These are phyloP conservation scores for Tupiocoris notatus DNA, from an alignment of 2,888 invertebrate species.

Conservation along the genomic window DNA sequence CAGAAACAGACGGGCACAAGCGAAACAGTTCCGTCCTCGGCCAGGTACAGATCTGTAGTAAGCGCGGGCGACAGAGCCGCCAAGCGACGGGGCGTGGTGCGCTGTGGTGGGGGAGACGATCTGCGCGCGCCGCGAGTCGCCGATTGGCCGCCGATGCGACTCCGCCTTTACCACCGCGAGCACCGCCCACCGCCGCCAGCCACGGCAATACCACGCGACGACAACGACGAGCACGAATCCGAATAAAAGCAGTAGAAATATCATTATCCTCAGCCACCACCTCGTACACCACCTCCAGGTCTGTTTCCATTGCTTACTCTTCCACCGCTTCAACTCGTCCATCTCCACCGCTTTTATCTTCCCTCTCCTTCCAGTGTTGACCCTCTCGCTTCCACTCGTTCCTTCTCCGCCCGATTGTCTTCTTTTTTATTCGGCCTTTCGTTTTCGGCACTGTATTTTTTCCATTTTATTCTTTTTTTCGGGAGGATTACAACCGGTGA, in stretches of 20 bases:
- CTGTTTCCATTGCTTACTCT: not conserved
- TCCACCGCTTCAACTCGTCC: not conserved
- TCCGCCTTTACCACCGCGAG: not conserved
- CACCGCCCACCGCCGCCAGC: constrained; percentile 47
- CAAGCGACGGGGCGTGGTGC: constrained; percentile 51
- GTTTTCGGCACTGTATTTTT: not conserved
- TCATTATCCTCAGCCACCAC: constrained; percentile 44
- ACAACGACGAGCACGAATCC: constrained; percentile 51
- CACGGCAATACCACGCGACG: constrained; percentile 46
- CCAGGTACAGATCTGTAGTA: constrained; percentile 47
- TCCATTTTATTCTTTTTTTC: not conserved
- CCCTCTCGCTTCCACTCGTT: constrained; percentile 17
- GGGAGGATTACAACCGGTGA: no score
- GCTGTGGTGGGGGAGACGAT: constrained; percentile 46
- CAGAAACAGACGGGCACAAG: constrained; percentile 22
- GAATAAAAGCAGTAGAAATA: constrained; percentile 48
- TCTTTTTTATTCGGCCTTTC: constrained; percentile 10
- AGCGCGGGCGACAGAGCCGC: constrained; percentile 38
- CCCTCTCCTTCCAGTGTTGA: constrained; percentile 8
- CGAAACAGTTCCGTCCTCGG: constrained; percentile 41
- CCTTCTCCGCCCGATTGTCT: no score
- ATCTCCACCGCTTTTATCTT: constrained; percentile 18
- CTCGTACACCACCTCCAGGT: constrained; percentile 30
- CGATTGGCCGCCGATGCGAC: constrained; percentile 44
- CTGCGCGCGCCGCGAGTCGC: constrained; percentile 53